Evolutionary conservation across 2,797 vertebrate genomes (phyloP), one percentile per base, ranked within the genome.

Genomic region (Scolopax bukidnonensis): DNA sequence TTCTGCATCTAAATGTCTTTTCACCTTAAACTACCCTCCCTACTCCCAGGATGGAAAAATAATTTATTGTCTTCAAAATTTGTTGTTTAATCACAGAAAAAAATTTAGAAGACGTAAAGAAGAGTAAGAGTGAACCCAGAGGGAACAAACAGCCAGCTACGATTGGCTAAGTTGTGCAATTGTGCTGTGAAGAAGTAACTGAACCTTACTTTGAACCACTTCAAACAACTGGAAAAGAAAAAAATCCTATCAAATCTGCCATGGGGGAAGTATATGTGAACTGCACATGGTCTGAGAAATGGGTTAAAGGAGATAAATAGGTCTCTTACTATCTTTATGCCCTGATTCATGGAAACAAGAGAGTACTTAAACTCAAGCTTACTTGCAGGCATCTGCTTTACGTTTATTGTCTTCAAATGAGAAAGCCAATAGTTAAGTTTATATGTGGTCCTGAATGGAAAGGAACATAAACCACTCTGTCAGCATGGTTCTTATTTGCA

Each of bases 361-460:
- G 84, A 96, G 77, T 73, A 92, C 77, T 96, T 95, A 93, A 97
- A 84, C 74, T 79, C 74, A 82, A 84, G 76, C 59, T 94, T 93
- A 63, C 40, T 92, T 82, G 54, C 40, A 93, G 51, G 80, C 88
- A 92, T 95, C 74, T 95, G 83, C 28, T 95, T 93, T 79, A 92
- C 4, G 1, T 94, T 90, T 89, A 84, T 79, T 89, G 50, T 82
- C 74, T 90, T 74, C 74, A 92, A 82, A 89, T 84, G 56, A 94
- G 83, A 92, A 96, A 94, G 59, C 21, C 80, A 84, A 71, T 60
- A 92, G 50, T 90, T 82, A 82, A 92, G 59, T 71, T 93, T 94
- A 74, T 82, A 82, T 43, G 71, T 67, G 63, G 51, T 88, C 77
- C 28, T 89, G 70, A 74, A 89, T 60, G 70, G 54, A 87, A 87